Base-by-base conservation (phyloP, 2,888 invertebrate species). In the Drosophila meridiana region DNA sequence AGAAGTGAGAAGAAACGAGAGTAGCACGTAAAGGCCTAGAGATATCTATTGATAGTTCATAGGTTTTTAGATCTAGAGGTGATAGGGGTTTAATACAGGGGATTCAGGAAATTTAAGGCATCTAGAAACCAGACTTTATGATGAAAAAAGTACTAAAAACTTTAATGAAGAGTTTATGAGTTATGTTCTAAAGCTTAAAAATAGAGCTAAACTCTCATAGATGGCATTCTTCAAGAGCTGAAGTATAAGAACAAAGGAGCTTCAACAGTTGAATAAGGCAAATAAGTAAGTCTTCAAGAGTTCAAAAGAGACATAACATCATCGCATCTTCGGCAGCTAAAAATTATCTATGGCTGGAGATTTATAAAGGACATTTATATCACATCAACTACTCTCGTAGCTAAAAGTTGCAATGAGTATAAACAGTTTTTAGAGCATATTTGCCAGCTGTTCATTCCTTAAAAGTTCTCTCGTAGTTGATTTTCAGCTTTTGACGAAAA, bases 401-500 rank as follows among this genome's bases (percentile, higher is more conserved):
- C 14, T 28, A 1, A 28, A 47, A 11, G 9, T n/a, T n/a, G 3
- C n/a, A 42, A 8, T 43, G 11, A 11, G 26, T 45, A 6, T 43
- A 1, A 20, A 9, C 4, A 6, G 14, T 14, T 2, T 26, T 47
- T 32, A 13, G 13, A 40, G 50, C 20, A 26, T 60, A 60, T 50
- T 14, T 20, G 2, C 0, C 4, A 30, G 32, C 5, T 6, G 32
- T 13, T n/a, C 38, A 60, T 0, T 2, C 2, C 2, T 4, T 11
- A 5, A 11, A n/a, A 13, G 8, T 36, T 20, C 5, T 13, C 14
- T 40, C 32, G 14, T 40, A 40, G 30, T 48, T 28, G 59, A 66
- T 71, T 65, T 69, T 67, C 69, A 56, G 68, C 61, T 72, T 71
- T 80, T 74, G 47, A 50, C 48, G 68, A 38, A 69, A 75, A 77